A percentile compares a stretch with the other conserved stretches of the same genome.
Evolutionary conservation across 2,113 vertebrate species (phyloP).

Genomic region (Xiphophorus maculatus): DNA sequence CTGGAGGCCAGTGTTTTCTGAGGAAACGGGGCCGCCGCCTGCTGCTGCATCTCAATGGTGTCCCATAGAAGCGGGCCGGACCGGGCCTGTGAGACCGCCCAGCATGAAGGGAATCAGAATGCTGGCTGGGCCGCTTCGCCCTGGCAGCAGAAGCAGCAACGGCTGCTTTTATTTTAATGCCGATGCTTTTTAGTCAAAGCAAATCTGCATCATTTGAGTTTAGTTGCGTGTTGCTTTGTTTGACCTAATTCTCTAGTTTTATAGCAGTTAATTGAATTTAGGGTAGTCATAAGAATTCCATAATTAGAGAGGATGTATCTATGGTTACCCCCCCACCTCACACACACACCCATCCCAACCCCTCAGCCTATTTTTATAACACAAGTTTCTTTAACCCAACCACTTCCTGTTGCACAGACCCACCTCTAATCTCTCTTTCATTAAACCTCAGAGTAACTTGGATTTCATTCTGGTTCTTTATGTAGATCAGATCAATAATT

Average conservation of each 20-base stretch:
- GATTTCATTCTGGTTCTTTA: background rate
- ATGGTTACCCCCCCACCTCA: background rate
- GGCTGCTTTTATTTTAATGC: background rate
- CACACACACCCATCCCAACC: background rate
- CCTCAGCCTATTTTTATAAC: background rate
- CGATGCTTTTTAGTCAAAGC: slow-evolving; percentile 8
- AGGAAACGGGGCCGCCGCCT: slow-evolving; percentile 10
- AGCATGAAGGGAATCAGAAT: slow-evolving; percentile 42
- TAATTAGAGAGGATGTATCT: slow-evolving; percentile 4
- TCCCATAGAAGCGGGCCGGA: slow-evolving; percentile 50
- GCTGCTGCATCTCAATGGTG: slow-evolving; percentile 74
- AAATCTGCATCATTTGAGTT: slow-evolving; percentile 22
- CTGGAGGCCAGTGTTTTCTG: slow-evolving; percentile 46
- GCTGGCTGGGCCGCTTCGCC: slow-evolving; percentile 32
- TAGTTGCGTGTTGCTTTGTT: slow-evolving; percentile 9
- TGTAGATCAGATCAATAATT: background rate
- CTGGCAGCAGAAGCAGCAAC: background rate
- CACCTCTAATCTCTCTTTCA: background rate
- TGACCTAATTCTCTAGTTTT: background rate
- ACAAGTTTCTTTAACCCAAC: background rate
- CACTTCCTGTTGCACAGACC: background rate
- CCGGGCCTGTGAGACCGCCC: slow-evolving; percentile 53
- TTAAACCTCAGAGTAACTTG: background rate
- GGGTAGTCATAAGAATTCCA: slow-evolving; percentile 39
- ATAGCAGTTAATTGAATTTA: slow-evolving; percentile 25